Percentiles rank a stretch among this genome's conserved stretches.
Evolutionary conservation across 1,140 invertebrate species (phyloP).

Genomic region (Atta texana): DNA sequence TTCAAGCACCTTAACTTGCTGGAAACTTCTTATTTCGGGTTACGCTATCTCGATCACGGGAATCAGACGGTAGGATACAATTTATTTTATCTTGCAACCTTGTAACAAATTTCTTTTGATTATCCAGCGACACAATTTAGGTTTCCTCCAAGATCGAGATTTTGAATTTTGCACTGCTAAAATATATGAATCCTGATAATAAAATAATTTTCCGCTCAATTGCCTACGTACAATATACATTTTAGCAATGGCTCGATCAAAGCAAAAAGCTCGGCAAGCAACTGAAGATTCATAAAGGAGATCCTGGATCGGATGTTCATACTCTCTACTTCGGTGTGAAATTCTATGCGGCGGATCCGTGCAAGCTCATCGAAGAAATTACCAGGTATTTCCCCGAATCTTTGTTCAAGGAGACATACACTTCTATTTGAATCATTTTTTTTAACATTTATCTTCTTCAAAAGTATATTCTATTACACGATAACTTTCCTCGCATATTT

Average conservation of each 20-base stretch:
- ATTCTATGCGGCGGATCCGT: conserved; percentile 99
- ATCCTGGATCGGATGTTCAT: conserved; percentile 90
- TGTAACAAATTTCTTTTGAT: not conserved
- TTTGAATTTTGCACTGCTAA: not conserved
- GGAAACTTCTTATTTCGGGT: conserved; percentile 97
- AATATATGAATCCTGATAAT: not conserved
- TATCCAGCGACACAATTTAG: not conserved
- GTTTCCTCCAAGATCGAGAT: not conserved
- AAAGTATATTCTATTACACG: not conserved
- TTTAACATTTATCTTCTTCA: not conserved
- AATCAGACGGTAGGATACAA: conserved; percentile 93
- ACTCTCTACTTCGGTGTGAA: conserved; percentile 99
- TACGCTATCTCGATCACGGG: conserved; percentile 94
- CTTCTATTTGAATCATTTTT: not conserved
- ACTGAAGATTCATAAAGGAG: conserved; percentile 90
- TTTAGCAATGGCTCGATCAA: conserved; percentile 96
- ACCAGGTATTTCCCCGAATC: conserved; percentile 90
- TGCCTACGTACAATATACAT: conserved; percentile 61
- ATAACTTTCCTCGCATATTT: not conserved
- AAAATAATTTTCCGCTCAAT: not conserved
- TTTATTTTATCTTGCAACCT: conserved; percentile 1
- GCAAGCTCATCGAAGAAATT: conserved; percentile 97
- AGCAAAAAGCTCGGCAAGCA: conserved; percentile 94
- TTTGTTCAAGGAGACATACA: not conserved
- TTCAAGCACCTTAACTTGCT: conserved; percentile 96